Percentiles rank a stretch among this genome's conserved stretches.
phyloP scores from a whole-genome alignment of 2,797 vertebrate genomes.

The Cuniculus paca region DNA sequence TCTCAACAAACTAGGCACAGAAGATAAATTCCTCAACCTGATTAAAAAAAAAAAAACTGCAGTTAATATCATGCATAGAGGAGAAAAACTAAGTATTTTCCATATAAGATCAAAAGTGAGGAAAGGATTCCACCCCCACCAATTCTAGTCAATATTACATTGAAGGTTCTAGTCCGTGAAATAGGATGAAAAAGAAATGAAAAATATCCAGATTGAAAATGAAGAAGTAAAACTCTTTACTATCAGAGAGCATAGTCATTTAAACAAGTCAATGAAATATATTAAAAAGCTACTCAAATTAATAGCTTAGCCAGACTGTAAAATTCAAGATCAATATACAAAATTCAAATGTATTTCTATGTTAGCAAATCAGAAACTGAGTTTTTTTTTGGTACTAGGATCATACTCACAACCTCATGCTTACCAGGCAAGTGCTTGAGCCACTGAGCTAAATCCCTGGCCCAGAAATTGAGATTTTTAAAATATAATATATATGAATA shows the following conservation, averaged over 20 bases:
- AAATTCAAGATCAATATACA: background rate
- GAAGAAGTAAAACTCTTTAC: background rate
- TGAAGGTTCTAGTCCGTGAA: background rate
- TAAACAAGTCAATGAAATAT: background rate
- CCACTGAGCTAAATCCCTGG: no score
- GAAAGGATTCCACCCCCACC: background rate
- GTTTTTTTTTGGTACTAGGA: no score
- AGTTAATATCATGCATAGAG: background rate
- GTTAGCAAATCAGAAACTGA: slow-evolving; percentile 7
- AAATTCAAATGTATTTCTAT: background rate
- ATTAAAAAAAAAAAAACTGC: background rate
- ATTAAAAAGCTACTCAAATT: background rate
- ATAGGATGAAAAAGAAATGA: background rate
- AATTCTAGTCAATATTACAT: background rate
- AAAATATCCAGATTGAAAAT: background rate
- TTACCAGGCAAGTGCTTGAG: no score
- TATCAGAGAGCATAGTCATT: background rate
- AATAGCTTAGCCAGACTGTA: background rate
- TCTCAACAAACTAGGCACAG: background rate
- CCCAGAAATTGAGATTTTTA: background rate
- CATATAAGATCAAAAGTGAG: background rate
- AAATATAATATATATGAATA: background rate
- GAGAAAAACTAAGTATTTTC: background rate
- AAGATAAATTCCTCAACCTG: background rate
- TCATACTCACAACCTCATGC: no score